Evolutionary conservation across 2,888 invertebrate genomes (phyloP).

Genomic region (Lasioglossum lativentre): DNA sequence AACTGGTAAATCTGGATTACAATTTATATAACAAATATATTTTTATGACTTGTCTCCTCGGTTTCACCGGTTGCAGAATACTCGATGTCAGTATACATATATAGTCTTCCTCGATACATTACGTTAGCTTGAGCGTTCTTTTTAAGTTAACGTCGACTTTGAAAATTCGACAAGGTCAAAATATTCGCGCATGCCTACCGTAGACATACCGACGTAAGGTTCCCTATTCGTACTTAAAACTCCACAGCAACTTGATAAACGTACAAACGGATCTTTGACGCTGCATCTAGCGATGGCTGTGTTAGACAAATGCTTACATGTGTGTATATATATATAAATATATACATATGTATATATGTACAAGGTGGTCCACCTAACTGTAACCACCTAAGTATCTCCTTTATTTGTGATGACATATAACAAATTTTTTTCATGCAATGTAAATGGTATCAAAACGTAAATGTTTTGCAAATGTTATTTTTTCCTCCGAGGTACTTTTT

Average conservation of each 20-base stretch:
- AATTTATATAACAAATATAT: background rate
- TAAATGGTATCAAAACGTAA: no score
- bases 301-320: constrained; percentile 46
- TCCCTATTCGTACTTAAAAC: constrained; percentile 26
- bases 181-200: constrained; percentile 33
- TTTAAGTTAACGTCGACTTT: constrained; percentile 3
- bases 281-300: constrained; percentile 51
- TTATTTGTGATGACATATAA: no score
- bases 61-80: background rate
- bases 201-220: constrained; percentile 37
- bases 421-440: no score
- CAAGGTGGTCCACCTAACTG: no score
- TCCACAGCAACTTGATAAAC: background rate
- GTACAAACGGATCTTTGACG: constrained; percentile 32
- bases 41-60: background rate
- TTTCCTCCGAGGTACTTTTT: no score
- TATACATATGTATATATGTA: no score
- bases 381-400: no score
- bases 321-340: no score
- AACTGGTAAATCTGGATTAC: background rate
- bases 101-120: constrained; percentile 33
- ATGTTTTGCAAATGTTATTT: no score
- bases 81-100: background rate
- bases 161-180: background rate
- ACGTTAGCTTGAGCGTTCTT: background rate